Conservation (phyloP, 2,113 vertebrate species). For the Cyrtonyx montezumae region DNA sequence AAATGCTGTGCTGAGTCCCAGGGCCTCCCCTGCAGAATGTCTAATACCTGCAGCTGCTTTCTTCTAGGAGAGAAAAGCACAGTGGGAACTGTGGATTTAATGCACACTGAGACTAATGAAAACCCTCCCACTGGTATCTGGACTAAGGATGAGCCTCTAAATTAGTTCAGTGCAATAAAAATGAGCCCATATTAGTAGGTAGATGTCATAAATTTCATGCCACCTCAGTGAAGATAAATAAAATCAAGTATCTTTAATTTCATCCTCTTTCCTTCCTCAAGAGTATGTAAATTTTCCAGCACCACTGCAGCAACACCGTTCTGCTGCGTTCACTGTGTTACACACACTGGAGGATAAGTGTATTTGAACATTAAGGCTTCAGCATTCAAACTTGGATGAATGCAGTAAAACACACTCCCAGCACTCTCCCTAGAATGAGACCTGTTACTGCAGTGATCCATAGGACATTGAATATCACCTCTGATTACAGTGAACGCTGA, state of each 20-base stretch:
- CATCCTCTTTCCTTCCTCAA: neutral
- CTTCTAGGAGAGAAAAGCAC: neutral
- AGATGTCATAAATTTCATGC: neutral
- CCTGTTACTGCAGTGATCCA: conserved; percentile 6
- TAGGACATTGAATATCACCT: neutral
- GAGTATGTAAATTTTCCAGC: neutral
- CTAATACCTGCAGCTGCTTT: neutral
- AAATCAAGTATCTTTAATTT: neutral
- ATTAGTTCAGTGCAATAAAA: neutral
- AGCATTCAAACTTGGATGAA: neutral
- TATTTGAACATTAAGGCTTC: neutral
- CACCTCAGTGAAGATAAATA: neutral
- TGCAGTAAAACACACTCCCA: neutral
- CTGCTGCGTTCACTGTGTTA: neutral
- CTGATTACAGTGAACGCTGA: neutral
- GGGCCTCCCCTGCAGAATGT: neutral
- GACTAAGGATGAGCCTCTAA: neutral
- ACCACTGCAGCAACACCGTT: neutral
- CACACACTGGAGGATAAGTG: neutral
- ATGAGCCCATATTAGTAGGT: neutral
- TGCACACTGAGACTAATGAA: neutral
- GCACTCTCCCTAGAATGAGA: neutral
- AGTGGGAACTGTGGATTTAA: neutral
- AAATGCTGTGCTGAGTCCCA: neutral
- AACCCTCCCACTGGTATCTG: neutral